Conservation (phyloP, 2,888 invertebrate genomes). For the Ennomos fuscantarius region DNA sequence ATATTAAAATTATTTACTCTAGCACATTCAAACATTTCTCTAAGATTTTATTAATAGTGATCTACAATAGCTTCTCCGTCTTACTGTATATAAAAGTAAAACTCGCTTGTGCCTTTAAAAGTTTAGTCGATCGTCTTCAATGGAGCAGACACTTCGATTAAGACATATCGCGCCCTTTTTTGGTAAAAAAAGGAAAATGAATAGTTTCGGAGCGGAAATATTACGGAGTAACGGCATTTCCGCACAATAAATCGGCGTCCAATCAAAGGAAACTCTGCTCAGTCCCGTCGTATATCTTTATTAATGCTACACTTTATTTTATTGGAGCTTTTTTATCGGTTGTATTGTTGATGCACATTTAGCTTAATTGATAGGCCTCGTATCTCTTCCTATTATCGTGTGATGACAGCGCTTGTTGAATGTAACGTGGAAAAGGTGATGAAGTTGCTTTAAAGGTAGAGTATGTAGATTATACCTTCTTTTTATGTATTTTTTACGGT, state of each 20-base stretch:
- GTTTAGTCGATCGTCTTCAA: conserved; percentile 44
- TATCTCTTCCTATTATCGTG: conserved; percentile 16
- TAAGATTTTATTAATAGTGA: not conserved
- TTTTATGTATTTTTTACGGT: too few relatives aligned
- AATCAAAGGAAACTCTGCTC: conserved; percentile 80
- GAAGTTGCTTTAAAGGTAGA: too few relatives aligned
- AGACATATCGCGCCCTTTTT: conserved; percentile 83
- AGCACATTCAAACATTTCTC: not conserved
- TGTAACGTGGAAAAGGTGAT: not conserved
- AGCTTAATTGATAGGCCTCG: conserved; percentile 65
- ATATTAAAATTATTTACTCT: not conserved
- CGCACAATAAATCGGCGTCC: conserved; percentile 84
- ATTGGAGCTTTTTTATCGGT: conserved; percentile 77
- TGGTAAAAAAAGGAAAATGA: conserved; percentile 83
- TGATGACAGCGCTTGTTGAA: conserved; percentile 10
- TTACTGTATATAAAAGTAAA: conserved; percentile 4
- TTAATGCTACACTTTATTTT: conserved; percentile 83
- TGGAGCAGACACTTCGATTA: conserved; percentile 68
- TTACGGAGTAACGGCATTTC: conserved; percentile 84
- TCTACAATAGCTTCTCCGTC: conserved; percentile 8
- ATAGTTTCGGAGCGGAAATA: conserved; percentile 82
- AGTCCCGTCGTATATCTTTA: conserved; percentile 76
- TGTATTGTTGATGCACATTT: conserved; percentile 71
- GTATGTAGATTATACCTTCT: too few relatives aligned
- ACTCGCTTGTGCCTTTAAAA: conserved; percentile 6